Percentiles rank a stretch among this genome's conserved stretches.
Conservation (phyloP, 2,888 invertebrate species). For the Druceiella hillmani region DNA sequence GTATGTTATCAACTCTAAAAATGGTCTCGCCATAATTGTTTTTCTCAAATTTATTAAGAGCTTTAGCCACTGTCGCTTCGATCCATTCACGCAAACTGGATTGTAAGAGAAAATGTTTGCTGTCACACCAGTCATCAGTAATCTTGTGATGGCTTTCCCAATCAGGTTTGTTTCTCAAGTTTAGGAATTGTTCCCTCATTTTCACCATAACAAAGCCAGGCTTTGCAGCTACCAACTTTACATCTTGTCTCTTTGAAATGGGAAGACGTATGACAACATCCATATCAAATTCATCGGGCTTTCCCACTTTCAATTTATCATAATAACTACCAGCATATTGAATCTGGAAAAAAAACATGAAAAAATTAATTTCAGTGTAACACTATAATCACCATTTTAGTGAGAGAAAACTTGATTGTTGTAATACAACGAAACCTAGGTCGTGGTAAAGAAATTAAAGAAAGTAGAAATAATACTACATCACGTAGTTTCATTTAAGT, state of each 20-base stretch:
- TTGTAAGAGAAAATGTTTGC: constrained; percentile 42
- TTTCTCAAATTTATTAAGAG: constrained; percentile 35
- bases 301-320: constrained; percentile 53
- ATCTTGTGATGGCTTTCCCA: constrained; percentile 39
- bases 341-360: no score
- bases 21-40: no score
- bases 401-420: no score
- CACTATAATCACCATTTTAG: no score
- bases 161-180: constrained; percentile 34
- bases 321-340: constrained; percentile 56
- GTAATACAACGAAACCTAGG: no score
- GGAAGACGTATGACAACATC: constrained; percentile 53
- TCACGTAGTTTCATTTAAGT: no score
- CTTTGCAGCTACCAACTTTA: constrained; percentile 36
- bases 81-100: constrained; percentile 50
- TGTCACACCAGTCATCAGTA: constrained; percentile 40
- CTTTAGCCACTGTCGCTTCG: constrained; percentile 42
- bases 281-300: constrained; percentile 57
- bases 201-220: constrained; percentile 46
- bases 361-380: no score
- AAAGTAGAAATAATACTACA: no score
- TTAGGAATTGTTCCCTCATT: constrained; percentile 35
- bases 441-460: no score
- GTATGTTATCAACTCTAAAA: constrained; percentile 31
- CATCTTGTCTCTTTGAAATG: constrained; percentile 33